phyloP scores from a whole-genome alignment of 1,140 invertebrate species.

The Neodiprion lecontei region DNA sequence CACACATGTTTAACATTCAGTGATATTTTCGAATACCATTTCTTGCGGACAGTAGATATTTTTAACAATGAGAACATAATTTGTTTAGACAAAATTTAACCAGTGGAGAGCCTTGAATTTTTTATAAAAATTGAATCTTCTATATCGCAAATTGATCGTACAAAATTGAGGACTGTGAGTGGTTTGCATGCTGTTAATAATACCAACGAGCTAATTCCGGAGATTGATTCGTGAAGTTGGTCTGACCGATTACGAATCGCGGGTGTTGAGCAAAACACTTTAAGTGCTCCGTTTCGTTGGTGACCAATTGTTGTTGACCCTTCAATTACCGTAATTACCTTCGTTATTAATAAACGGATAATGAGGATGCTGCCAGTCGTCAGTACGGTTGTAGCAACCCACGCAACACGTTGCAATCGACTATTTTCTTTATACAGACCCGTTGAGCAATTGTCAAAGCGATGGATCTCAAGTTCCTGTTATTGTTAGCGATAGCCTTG shows the following conservation, averaged over 20 bases:
- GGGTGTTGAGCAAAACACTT: conserved; percentile 7
- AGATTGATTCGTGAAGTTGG: too few species aligned
- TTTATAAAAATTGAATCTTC: too few species aligned
- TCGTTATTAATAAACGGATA: conserved; percentile 5
- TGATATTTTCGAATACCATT: too few species aligned
- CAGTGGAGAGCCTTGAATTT: too few species aligned
- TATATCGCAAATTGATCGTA: too few species aligned
- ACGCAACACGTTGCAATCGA: neutral
- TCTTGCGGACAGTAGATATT: too few species aligned
- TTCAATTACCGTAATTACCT: conserved; percentile 7
- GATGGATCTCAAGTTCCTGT: neutral
- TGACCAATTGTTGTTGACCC: conserved; percentile 3
- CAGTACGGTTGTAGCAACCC: neutral
- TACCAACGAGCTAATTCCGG: too few species aligned
- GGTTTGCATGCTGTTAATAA: too few species aligned
- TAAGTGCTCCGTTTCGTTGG: neutral
- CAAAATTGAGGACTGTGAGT: too few species aligned
- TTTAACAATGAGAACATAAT: too few species aligned
- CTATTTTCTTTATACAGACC: neutral
- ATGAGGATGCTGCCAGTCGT: neutral
- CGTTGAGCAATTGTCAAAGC: neutral
- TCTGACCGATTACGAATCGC: neutral
- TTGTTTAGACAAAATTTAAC: too few species aligned
- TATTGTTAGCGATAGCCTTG: neutral
- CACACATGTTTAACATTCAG: too few species aligned